Base-by-base conservation (phyloP, 1,140 invertebrate species). In the Meteorus sp. region DNA sequence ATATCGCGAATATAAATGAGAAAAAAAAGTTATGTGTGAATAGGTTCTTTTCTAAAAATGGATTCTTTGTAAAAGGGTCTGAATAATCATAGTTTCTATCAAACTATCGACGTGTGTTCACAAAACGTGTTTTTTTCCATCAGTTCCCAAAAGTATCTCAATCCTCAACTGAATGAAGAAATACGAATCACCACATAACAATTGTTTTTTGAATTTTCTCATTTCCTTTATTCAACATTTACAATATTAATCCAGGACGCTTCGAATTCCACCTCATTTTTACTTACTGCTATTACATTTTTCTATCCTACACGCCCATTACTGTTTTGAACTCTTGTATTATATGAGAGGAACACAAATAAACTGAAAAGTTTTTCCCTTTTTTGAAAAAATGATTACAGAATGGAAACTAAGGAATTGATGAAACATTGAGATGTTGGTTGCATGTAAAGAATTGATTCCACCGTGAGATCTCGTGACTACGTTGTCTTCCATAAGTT, bases 11-110 rank as follows among this genome's bases (percentile, higher is more conserved):
- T 45, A 29, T 43, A 48, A 55, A 52, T 31, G 33, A 52, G 33
- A 48, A 50, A 61, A 61, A 35, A 48, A 52, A 53, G 22, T 80
- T 79, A 79, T 70, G 77, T 79, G 78, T 80, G 77, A 78, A 80
- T 78, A 80, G 75, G 68, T 77, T 77, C 59, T 80, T 79, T 80
- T 78, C 69, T 77, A 76, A 37, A 71, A 67, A 74, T 72, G 72
- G 76, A 78, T 80, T 79, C 75, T 80, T 80, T 79, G 77, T 79
- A 79, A 79, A 80, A 78, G 77, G 71, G 69, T 78, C 75, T 71
- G n/a, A 79, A 80, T 79, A 78, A 80, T 79, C 75, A 79, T 80
- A 80, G 78, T 80, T 80, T 80, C 76, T 79, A 80, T 79, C 72
- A 80, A 80, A 78, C 31, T 60, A 68, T 39, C 61, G 47, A 59